Percentiles rank a stretch among this genome's conserved stretches.
Conservation (phyloP, 2,888 invertebrate species). For the Antheraea yamamai region DNA sequence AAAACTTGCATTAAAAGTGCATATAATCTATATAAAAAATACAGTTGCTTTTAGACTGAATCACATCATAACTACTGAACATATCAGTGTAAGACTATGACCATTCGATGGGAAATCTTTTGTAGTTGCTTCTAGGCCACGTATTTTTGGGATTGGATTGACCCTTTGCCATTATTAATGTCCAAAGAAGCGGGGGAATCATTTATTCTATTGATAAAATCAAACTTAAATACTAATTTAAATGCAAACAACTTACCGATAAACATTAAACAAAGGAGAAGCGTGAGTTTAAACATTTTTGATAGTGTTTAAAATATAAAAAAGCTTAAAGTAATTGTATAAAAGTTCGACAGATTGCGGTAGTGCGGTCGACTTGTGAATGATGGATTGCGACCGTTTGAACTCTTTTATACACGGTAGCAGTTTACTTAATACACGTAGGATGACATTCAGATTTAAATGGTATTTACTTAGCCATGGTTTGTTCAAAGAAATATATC, state of each 20-base stretch:
- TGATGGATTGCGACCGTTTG: slow-evolving; percentile 36
- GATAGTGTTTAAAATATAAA: background rate
- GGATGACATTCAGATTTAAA: slow-evolving; percentile 26
- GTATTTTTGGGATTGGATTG: too few species aligned
- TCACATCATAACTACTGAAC: too few species aligned
- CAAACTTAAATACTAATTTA: background rate
- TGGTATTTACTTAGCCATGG: background rate
- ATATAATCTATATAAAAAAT: too few species aligned
- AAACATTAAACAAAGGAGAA: slow-evolving; percentile 64
- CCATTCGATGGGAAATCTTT: too few species aligned
- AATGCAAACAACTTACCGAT: slow-evolving; percentile 58
- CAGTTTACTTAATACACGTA: slow-evolving; percentile 52
- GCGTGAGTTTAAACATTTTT: slow-evolving; percentile 65
- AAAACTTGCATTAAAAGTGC: too few species aligned
- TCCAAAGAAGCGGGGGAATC: too few species aligned
- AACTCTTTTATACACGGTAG: slow-evolving; percentile 58
- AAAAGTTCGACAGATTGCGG: slow-evolving; percentile 31
- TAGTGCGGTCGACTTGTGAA: slow-evolving; percentile 35
- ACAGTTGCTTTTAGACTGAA: too few species aligned
- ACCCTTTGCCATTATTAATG: too few species aligned
- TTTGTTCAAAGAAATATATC: background rate
- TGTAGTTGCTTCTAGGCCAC: too few species aligned
- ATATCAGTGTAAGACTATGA: too few species aligned
- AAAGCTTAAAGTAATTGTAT: background rate
- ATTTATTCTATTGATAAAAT: too few species aligned